phyloP scores from a whole-genome alignment of 2,113 vertebrate genomes.

The Neoarius graeffei region DNA sequence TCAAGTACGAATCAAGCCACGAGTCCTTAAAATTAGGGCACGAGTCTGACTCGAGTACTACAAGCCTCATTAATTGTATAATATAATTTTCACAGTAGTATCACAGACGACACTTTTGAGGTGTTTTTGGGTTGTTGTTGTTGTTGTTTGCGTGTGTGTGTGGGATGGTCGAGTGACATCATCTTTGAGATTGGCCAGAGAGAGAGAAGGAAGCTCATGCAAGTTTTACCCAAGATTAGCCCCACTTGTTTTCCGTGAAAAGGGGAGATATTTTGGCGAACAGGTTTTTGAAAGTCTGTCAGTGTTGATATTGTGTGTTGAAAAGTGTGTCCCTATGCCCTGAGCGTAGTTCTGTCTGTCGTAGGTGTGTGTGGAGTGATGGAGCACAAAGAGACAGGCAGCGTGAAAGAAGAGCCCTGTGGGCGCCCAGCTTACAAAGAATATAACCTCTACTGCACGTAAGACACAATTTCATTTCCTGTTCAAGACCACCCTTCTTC shows the following conservation, averaged over 20 bases:
- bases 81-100: background rate
- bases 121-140: background rate
- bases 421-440: conserved; percentile 50
- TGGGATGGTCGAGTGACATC: background rate
- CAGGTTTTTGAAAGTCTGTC: background rate
- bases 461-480: conserved; percentile 37
- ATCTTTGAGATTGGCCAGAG: no score
- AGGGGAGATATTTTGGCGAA: background rate
- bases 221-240: background rate
- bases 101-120: background rate
- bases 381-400: conserved; percentile 63
- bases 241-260: background rate
- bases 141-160: no score
- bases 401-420: conserved; percentile 65
- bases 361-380: conserved; percentile 67
- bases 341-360: background rate
- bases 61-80: background rate
- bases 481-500: background rate
- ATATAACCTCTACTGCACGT: conserved; percentile 68
- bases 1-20: no score
- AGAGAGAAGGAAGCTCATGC: background rate
- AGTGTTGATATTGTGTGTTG: background rate
- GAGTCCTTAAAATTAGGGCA: no score
- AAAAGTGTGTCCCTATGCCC: background rate
- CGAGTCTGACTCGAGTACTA: no score